Percentiles rank a stretch among this genome's conserved stretches.
Conservation (phyloP, 2,888 invertebrate genomes). For the Meteorus colon region DNA sequence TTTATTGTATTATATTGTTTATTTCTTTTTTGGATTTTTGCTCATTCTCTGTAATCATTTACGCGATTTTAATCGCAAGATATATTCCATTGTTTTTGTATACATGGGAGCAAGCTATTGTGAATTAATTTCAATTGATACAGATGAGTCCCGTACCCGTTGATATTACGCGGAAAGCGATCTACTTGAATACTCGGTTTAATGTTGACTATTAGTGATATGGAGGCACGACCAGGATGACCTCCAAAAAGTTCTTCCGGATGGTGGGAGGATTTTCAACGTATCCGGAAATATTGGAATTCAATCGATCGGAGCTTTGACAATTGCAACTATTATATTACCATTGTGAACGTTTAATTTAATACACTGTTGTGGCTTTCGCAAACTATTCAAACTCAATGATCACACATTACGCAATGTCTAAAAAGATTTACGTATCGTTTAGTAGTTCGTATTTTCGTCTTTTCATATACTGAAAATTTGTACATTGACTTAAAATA, state of each 20-base stretch:
- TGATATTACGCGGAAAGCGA: slow-evolving; percentile 27
- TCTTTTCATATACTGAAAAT: not conserved
- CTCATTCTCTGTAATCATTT: not conserved
- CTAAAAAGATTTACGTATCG: slow-evolving; percentile 1
- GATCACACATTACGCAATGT: not conserved
- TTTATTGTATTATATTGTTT: not conserved
- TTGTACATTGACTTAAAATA: no score
- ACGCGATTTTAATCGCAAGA: not conserved
- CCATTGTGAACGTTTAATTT: not conserved
- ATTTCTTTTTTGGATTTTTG: not conserved
- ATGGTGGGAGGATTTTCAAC: slow-evolving; percentile 51
- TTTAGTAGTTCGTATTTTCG: slow-evolving; percentile 4
- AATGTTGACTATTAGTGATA: slow-evolving; percentile 49
- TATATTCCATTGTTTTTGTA: not conserved
- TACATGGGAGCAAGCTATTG: not conserved
- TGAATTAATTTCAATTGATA: slow-evolving; percentile 15
- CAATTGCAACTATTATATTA: not conserved
- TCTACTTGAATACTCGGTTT: slow-evolving; percentile 47
- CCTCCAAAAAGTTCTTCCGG: slow-evolving; percentile 54
- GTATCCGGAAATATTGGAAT: slow-evolving; percentile 47
- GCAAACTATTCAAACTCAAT: not conserved
- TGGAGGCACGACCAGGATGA: slow-evolving; percentile 43
- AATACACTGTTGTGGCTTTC: not conserved
- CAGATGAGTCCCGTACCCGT: slow-evolving; percentile 5
- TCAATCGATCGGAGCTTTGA: not conserved